phyloP scores from a whole-genome alignment of 2,888 invertebrate species.

The Eupeodes latifasciatus region DNA sequence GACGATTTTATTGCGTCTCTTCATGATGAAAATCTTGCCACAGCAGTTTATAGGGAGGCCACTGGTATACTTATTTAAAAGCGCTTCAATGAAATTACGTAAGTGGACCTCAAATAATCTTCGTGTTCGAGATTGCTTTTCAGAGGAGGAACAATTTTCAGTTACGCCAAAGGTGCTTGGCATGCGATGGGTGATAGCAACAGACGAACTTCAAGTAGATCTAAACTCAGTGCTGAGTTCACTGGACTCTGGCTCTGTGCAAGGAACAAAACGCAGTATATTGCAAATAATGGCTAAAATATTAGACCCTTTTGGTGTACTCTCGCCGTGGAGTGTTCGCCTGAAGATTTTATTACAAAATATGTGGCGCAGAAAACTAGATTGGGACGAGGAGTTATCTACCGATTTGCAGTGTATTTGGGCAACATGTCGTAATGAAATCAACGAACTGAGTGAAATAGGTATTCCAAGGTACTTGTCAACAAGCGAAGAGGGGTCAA shows the following conservation, averaged over 20 bases:
- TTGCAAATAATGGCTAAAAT: conserved; percentile 11
- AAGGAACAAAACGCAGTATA: too few species aligned
- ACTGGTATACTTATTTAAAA: conserved; percentile 17
- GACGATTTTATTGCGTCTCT: too few species aligned
- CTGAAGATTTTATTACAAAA: too few species aligned
- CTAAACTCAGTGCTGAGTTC: conserved; percentile 26
- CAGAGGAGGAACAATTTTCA: not conserved
- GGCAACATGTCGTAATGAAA: not conserved
- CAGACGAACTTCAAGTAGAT: conserved; percentile 44
- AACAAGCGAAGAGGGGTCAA: not conserved
- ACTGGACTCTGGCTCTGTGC: not conserved
- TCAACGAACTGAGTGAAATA: conserved; percentile 27
- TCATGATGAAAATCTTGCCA: too few species aligned
- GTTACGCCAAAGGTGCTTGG: conserved; percentile 23
- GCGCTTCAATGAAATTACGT: conserved; percentile 26
- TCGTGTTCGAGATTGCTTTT: too few species aligned
- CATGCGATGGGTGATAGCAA: conserved; percentile 31
- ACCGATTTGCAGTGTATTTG: conserved; percentile 25
- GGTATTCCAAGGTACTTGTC: conserved; percentile 20
- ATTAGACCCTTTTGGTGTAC: too few species aligned
- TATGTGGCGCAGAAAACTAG: not conserved
- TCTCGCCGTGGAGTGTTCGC: too few species aligned
- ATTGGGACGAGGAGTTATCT: conserved; percentile 19
- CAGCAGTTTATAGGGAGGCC: conserved; percentile 2
- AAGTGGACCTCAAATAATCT: conserved; percentile 28